These are phyloP conservation scores for Gymnothorax javanicus DNA, from an alignment of 2,797 vertebrate genomes.

Conservation along the genomic window DNA sequence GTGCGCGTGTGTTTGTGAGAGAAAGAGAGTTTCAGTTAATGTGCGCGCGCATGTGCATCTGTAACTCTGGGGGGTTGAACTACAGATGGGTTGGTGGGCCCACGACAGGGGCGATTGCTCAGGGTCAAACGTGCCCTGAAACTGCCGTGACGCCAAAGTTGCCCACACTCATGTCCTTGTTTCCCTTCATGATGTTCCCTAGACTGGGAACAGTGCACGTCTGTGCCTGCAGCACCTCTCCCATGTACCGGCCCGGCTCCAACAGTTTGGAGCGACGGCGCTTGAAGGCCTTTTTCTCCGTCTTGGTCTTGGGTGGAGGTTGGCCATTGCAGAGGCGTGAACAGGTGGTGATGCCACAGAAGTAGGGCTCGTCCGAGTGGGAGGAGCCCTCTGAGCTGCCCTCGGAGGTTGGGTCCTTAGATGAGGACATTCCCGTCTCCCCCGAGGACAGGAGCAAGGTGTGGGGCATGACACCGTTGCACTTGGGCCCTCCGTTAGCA, in stretches of 20 bases:
- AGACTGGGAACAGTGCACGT: conserved; percentile 83
- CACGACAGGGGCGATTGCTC: not conserved
- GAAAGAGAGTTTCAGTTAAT: conserved; percentile 28
- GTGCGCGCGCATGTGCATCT: conserved; percentile 40
- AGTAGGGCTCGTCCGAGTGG: conserved; percentile 89
- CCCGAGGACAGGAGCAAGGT: conserved; percentile 74
- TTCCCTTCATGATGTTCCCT: conserved; percentile 93
- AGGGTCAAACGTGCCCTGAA: conserved; percentile 85
- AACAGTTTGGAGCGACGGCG: conserved; percentile 79
- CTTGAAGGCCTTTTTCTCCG: conserved; percentile 89
- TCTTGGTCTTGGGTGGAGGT: conserved; percentile 78
- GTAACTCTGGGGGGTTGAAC: conserved; percentile 41
- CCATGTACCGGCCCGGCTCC: conserved; percentile 74
- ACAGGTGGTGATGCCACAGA: conserved; percentile 76
- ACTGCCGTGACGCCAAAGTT: conserved; percentile 85
- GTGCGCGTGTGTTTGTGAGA: conserved; percentile 42
- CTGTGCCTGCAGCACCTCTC: conserved; percentile 74
- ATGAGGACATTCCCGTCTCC: conserved; percentile 73
- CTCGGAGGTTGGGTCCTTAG: conserved; percentile 82
- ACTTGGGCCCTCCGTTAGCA: conserved; percentile 78
- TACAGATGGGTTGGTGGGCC: not conserved
- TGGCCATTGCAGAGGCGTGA: conserved; percentile 82
- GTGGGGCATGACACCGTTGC: conserved; percentile 79
- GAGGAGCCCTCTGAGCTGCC: conserved; percentile 88
- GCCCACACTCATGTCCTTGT: conserved; percentile 87